phyloP scores from a whole-genome alignment of 2,888 invertebrate genomes.

The Lycocerus yunnanus region DNA sequence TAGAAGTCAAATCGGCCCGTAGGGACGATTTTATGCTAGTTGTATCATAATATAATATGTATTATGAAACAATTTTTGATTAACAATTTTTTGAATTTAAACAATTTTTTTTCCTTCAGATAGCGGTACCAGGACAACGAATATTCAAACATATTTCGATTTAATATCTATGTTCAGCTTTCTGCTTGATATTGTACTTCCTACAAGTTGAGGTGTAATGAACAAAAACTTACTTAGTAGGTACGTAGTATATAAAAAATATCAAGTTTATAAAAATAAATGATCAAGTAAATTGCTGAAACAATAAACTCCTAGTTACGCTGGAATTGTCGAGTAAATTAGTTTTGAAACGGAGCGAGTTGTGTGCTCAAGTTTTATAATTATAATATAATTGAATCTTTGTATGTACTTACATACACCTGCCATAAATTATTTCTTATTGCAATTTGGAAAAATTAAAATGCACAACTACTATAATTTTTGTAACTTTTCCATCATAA shows the following conservation, averaged over 20 bases:
- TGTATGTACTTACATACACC: background rate
- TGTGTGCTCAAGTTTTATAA: background rate
- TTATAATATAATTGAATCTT: background rate
- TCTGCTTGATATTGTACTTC: no score
- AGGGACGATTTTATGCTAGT: no score
- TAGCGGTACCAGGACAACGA: no score
- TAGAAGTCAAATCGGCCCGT: no score
- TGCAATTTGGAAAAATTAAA: background rate
- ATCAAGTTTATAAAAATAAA: background rate
- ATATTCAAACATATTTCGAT: no score
- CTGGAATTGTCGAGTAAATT: slow-evolving; percentile 8
- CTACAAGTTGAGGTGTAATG: no score
- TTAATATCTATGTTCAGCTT: no score
- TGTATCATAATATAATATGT: no score
- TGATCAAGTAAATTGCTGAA: slow-evolving; percentile 7
- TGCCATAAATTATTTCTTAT: background rate
- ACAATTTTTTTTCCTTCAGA: no score
- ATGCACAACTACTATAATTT: background rate
- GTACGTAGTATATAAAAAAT: background rate
- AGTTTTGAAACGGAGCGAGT: slow-evolving; percentile 2
- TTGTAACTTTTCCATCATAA: slow-evolving; percentile 4
- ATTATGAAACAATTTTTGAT: no score
- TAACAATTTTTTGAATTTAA: no score
- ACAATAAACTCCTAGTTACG: slow-evolving; percentile 7
- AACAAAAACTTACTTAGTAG: no score